Conservation (phyloP, 2,888 invertebrate genomes). For the Alcis repandata region DNA sequence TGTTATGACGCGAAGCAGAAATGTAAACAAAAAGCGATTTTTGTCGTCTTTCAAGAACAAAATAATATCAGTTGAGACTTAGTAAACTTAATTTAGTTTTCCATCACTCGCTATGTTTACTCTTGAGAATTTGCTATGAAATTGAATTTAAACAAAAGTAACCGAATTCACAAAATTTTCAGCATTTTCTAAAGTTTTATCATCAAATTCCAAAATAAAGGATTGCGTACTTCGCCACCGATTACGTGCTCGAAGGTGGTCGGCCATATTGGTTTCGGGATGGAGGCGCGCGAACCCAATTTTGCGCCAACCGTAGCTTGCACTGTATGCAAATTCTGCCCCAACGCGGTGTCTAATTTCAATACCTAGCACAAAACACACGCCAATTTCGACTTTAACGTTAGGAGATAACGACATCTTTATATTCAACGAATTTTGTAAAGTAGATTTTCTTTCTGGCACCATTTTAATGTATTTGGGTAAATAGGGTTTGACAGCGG, state of each 20-base stretch:
- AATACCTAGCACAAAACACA: slow-evolving; percentile 37
- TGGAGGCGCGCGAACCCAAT: slow-evolving; percentile 63
- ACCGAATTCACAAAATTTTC: background rate
- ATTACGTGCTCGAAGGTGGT: slow-evolving; percentile 24
- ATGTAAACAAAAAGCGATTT: no score
- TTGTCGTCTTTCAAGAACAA: no score
- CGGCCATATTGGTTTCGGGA: slow-evolving; percentile 65
- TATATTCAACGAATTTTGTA: slow-evolving; percentile 33
- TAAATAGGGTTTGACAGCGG: slow-evolving; percentile 40
- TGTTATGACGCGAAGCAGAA: background rate
- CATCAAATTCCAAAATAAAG: slow-evolving; percentile 26
- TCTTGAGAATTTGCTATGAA: no score
- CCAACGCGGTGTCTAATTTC: slow-evolving; percentile 58
- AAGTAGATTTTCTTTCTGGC: slow-evolving; percentile 43
- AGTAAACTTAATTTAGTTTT: background rate
- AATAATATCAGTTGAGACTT: no score
- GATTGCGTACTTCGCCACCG: slow-evolving; percentile 13
- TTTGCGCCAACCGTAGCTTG: slow-evolving; percentile 55
- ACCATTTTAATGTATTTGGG: slow-evolving; percentile 45
- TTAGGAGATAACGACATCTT: slow-evolving; percentile 27
- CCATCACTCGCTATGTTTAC: background rate
- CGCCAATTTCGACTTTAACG: slow-evolving; percentile 37
- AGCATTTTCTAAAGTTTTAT: background rate
- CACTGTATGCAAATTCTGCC: slow-evolving; percentile 64
- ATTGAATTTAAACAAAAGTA: background rate